phyloP scores from a whole-genome alignment of 2,113 vertebrate genomes.

The Neodontobutis hainanensis region DNA sequence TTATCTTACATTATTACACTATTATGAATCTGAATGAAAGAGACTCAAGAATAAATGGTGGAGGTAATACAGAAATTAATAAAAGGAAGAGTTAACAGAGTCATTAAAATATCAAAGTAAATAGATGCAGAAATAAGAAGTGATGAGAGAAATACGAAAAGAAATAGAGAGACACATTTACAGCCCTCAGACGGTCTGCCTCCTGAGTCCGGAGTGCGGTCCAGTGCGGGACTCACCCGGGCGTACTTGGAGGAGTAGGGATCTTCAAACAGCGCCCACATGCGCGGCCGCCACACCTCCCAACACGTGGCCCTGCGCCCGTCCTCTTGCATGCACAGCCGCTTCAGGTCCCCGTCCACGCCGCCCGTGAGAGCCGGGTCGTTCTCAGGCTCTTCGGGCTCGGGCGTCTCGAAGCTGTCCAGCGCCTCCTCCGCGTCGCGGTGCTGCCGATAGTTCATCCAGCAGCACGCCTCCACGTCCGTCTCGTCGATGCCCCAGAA shows the following conservation, averaged over 20 bases:
- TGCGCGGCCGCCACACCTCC: slow-evolving; percentile 86
- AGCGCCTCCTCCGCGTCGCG: slow-evolving; percentile 95
- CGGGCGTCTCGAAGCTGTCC: slow-evolving; percentile 93
- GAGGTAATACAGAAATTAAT: no score
- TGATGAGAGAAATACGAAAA: background rate
- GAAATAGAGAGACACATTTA: background rate
- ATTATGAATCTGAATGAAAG: no score
- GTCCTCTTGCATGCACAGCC: slow-evolving; percentile 83
- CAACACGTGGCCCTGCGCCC: slow-evolving; percentile 81
- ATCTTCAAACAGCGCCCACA: slow-evolving; percentile 98
- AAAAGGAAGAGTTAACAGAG: no score
- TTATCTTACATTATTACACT: no score
- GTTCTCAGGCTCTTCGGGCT: slow-evolving; percentile 79
- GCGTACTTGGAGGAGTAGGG: slow-evolving; percentile 96
- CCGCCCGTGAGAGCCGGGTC: slow-evolving; percentile 85
- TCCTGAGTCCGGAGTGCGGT: no score
- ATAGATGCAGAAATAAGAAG: no score
- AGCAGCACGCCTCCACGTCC: slow-evolving; percentile 98
- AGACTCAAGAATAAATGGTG: no score
- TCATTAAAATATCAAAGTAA: no score
- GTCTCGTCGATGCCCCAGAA: slow-evolving; percentile 99
- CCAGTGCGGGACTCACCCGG: slow-evolving; percentile 79
- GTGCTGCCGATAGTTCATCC: slow-evolving; percentile 99
- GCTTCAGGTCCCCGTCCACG: slow-evolving; percentile 84
- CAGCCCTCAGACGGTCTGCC: no score